phyloP scores from a whole-genome alignment of 2,888 invertebrate species.

The Volucella bombylans region DNA sequence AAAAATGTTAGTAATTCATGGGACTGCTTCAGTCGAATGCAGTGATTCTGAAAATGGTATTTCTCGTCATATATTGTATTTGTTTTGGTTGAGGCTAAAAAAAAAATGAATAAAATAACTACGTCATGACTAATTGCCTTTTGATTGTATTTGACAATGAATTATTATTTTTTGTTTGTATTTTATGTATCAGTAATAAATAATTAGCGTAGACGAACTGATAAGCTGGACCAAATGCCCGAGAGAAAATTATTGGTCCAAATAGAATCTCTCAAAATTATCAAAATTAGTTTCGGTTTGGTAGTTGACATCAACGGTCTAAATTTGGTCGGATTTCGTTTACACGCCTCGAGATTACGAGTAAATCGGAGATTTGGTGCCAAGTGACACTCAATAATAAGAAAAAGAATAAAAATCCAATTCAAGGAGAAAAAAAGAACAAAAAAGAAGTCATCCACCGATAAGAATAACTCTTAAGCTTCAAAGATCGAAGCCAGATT shows the following conservation, averaged over 20 bases:
- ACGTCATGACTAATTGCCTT: conserved; percentile 48
- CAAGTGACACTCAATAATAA: conserved; percentile 32
- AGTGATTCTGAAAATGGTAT: not conserved
- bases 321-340: conserved; percentile 35
- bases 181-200: conserved; percentile 47
- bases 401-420: not conserved
- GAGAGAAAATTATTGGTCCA: conserved; percentile 30
- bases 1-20: not conserved
- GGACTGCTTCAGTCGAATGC: not conserved
- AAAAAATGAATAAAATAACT: not conserved
- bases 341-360: conserved; percentile 7
- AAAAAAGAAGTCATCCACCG: not conserved
- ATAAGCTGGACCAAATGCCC: conserved; percentile 44
- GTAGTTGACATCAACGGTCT: conserved; percentile 75
- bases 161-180: conserved; percentile 24
- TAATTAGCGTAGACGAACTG: conserved; percentile 58
- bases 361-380: conserved; percentile 33
- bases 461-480: conserved; percentile 47
- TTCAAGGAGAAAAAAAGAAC: too few relatives aligned
- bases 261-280: conserved; percentile 58
- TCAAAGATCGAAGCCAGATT: not conserved
- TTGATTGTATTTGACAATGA: conserved; percentile 40
- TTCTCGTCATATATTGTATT: not conserved
- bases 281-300: conserved; percentile 77
- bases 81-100: not conserved